A percentile compares a stretch with the other conserved stretches of the same genome.
Evolutionary conservation across 2,113 vertebrate species (phyloP).

Genomic region (Pterocles gutturalis): DNA sequence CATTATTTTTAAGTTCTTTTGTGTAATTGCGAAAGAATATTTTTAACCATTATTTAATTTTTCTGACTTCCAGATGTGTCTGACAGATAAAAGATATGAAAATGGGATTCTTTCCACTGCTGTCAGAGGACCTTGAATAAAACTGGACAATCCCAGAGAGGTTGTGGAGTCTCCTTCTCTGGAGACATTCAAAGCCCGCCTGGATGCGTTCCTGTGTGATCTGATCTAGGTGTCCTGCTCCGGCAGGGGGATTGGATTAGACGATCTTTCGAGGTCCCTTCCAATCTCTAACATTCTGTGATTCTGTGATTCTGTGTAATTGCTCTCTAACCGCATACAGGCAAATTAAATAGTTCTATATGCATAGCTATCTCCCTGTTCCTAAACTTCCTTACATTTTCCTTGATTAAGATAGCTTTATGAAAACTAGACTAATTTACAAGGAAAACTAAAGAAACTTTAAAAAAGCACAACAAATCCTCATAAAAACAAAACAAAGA

Average conservation of each 20-base stretch:
- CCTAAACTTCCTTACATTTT: neutral
- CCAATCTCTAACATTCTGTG: too few relatives aligned
- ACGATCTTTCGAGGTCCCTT: too few relatives aligned
- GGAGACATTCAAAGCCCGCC: too few relatives aligned
- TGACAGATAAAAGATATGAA: neutral
- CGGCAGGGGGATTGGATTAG: too few relatives aligned
- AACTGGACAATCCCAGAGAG: neutral
- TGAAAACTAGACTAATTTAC: neutral
- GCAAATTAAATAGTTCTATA: neutral
- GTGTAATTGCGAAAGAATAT: neutral
- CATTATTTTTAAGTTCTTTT: neutral
- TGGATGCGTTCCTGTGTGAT: too few relatives aligned
- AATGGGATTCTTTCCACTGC: neutral
- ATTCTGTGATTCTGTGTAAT: too few relatives aligned
- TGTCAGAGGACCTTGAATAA: neutral
- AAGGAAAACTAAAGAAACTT: neutral
- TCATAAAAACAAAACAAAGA: neutral
- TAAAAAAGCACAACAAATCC: neutral
- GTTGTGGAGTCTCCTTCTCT: too few relatives aligned
- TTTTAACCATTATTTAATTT: neutral
- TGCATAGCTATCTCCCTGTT: neutral
- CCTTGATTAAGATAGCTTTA: neutral
- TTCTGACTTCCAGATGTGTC: neutral
- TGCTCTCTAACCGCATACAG: neutral
- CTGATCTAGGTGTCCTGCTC: too few relatives aligned